These are phyloP conservation scores for Muraenolepis orangiensis DNA, from an alignment of 2,797 vertebrate genomes.

Conservation along the genomic window DNA sequence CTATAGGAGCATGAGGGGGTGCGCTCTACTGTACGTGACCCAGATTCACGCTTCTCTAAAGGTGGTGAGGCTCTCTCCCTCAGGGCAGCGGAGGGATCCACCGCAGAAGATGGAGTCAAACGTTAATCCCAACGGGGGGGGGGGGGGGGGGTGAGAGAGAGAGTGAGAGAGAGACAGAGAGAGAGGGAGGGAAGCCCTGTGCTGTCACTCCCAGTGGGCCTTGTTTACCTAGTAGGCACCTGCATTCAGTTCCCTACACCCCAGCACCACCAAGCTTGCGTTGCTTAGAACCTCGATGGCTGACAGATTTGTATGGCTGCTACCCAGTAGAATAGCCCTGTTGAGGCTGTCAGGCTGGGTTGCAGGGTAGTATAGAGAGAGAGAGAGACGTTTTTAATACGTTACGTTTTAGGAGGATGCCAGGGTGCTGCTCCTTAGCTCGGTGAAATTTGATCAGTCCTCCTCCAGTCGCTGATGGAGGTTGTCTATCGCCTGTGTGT, in stretches of 20 bases:
- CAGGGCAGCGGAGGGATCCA: slow-evolving; percentile 30
- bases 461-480: slow-evolving; percentile 28
- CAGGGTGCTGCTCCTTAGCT: background rate
- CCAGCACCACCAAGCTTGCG: background rate
- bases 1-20: background rate
- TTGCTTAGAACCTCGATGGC: no score
- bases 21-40: slow-evolving; percentile 38
- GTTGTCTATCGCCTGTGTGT: slow-evolving; percentile 32
- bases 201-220: slow-evolving; percentile 14
- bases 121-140: slow-evolving; percentile 38
- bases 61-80: slow-evolving; percentile 32
- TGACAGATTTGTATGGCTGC: background rate
- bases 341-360: slow-evolving; percentile 10
- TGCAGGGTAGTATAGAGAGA: slow-evolving; percentile 17
- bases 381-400: slow-evolving; percentile 26
- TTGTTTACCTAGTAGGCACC: slow-evolving; percentile 17
- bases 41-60: slow-evolving; percentile 36
- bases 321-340: background rate
- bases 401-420: background rate
- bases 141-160: background rate
- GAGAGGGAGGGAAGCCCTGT: slow-evolving; percentile 29
- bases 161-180: background rate
- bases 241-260: background rate
- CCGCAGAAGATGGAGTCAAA: slow-evolving; percentile 48
- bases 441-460: slow-evolving; percentile 44